Conservation (phyloP, 2,113 vertebrate genomes). For the Leiothrix lutea region DNA sequence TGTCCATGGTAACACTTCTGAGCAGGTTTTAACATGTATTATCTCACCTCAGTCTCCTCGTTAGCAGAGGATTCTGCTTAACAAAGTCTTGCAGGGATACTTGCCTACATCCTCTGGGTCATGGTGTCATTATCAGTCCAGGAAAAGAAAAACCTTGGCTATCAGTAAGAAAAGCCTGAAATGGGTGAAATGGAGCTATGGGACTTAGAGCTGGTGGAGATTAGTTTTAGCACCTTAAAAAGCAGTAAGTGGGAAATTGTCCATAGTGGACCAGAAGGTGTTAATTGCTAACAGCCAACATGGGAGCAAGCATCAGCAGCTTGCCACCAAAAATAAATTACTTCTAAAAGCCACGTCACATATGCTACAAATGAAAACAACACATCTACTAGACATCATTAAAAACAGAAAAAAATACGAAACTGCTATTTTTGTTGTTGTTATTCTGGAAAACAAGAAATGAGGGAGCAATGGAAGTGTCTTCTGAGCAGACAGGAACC, state of each 20-base stretch:
- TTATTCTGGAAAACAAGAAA: neutral
- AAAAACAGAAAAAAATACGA: neutral
- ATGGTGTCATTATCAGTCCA: neutral
- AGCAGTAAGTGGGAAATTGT: conserved; percentile 1
- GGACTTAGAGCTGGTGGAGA: neutral
- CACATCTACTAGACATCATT: neutral
- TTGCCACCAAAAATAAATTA: conserved; percentile 30
- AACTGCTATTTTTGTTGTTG: neutral
- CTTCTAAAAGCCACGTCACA: conserved; percentile 2
- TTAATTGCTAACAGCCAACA: conserved; percentile 40
- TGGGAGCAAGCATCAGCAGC: neutral
- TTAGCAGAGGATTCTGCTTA: neutral
- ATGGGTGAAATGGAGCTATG: neutral
- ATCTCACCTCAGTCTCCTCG: neutral
- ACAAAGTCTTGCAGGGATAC: neutral
- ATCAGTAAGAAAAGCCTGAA: neutral
- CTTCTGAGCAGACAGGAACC: neutral
- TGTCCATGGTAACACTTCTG: neutral
- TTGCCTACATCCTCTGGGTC: neutral
- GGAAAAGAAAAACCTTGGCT: neutral
- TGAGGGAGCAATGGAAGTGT: neutral
- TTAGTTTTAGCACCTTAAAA: conserved; percentile 50
- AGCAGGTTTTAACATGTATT: neutral
- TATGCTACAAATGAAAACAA: conserved; percentile 48
- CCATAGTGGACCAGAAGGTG: conserved; percentile 26